Evolutionary conservation across 2,113 vertebrate species (phyloP), one percentile per base, ranked within the genome.

Genomic region (Epinephelus fuscoguttatus): DNA sequence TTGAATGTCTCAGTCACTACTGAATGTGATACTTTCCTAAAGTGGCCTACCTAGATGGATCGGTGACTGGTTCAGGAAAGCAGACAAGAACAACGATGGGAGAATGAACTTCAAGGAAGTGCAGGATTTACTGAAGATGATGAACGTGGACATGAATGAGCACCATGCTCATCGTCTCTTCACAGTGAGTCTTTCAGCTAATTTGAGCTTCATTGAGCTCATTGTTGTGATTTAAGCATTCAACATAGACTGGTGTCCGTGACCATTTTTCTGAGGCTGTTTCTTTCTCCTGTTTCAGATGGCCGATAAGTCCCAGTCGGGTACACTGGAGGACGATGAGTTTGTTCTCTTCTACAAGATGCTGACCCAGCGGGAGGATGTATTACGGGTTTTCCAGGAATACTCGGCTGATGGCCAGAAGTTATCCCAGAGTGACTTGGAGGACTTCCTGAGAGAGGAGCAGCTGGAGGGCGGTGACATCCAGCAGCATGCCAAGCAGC

Each of bases 321-420:
- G 96, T 0, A 95, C 96, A 0, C 94, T 99, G 84, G 97, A 98
- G 84, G 96, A 95, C 3, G 96, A 99, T 12, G 98, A 99, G 88
- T 99, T 99, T 27, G 97, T 99, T 40, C 88, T 96, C 62, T 99
- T 99, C 94, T 99, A 99, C 89, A 98, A 98, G 90, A 96, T 97
- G 82, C 82, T 99, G 81, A 99, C 97, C 0, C 95, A 98, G 81
- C 94, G 98, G 1, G 94, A 96, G 11, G 98, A 99, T 18, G 92
- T 98, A 2, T 92, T 96, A 45, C 93, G 94, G 81, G 87, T 99
- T 63, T 99, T 99, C 89, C 96, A 95, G 91, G 92, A 94, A 10
- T 97, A 93, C 92, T 99, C 98, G 0, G 91, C 89, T 15, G 97
- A 99, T 47, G 96, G 97, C 9, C 97, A 98, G 93, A 98, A 97